phyloP scores from a whole-genome alignment of 2,113 vertebrate genomes.

The Eublepharis macularius region DNA sequence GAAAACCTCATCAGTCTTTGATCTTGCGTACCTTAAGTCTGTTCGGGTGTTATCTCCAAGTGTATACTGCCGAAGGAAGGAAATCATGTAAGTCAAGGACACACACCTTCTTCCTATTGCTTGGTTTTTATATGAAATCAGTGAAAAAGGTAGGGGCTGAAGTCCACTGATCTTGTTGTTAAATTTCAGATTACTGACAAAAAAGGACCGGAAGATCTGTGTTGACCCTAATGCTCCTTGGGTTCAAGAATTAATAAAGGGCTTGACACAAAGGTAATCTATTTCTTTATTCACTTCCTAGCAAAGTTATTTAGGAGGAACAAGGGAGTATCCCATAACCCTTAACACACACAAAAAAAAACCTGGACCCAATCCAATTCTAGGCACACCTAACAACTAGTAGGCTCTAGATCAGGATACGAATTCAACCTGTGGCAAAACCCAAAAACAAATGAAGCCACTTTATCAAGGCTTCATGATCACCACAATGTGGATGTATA shows the following conservation, averaged over 20 bases:
- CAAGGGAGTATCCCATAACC: background rate
- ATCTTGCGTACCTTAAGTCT: background rate
- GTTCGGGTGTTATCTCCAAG: background rate
- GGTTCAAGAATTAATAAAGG: background rate
- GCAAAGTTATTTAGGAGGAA: background rate
- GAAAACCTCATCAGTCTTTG: rapidly evolving
- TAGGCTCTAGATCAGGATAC: too few species aligned
- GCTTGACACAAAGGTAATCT: background rate
- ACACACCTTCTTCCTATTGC: background rate
- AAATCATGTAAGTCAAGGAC: slow-evolving; percentile 3
- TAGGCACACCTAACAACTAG: too few species aligned
- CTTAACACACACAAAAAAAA: too few species aligned
- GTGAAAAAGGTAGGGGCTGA: background rate
- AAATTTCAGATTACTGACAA: background rate
- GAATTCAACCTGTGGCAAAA: too few species aligned
- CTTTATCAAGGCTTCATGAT: too few species aligned
- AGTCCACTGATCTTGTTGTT: background rate
- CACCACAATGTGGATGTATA: too few species aligned
- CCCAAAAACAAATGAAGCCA: too few species aligned
- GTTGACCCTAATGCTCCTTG: background rate
- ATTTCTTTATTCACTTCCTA: background rate
- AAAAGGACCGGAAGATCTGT: background rate
- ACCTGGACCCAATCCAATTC: too few species aligned
- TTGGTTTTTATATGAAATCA: background rate
- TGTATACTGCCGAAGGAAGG: background rate